Evolutionary conservation across 2,113 vertebrate genomes (phyloP).

Genomic region (Mesitornis unicolor): DNA sequence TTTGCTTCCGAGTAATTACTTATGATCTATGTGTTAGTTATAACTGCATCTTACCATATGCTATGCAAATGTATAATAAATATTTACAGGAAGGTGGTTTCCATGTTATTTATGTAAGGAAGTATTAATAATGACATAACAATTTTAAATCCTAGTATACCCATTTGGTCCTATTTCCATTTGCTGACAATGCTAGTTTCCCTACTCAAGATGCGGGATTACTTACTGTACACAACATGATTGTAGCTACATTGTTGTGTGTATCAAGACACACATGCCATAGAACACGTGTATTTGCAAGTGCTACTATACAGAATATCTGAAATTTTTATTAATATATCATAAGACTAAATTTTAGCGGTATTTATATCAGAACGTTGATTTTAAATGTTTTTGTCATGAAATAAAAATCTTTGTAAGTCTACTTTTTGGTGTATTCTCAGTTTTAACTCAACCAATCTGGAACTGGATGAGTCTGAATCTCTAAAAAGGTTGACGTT

Average conservation of each 20-base stretch:
- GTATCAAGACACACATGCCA: neutral
- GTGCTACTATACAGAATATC: neutral
- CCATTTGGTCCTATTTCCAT: neutral
- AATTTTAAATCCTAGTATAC: neutral
- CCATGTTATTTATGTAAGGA: neutral
- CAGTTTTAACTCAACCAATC: neutral
- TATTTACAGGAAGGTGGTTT: neutral
- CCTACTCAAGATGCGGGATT: neutral
- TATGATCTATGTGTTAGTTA: neutral
- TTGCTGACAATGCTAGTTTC: neutral
- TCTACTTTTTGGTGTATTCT: neutral
- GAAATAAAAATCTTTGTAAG: neutral
- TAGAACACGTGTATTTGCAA: neutral
- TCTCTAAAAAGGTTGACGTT: neutral
- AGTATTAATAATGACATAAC: neutral
- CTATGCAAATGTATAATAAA: neutral
- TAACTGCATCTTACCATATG: neutral
- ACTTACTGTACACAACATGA: neutral
- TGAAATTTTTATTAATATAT: neutral
- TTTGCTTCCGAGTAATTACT: neutral
- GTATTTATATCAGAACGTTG: neutral
- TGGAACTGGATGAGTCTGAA: neutral
- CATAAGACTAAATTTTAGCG: neutral
- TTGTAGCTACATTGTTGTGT: neutral
- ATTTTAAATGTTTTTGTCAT: neutral